Percentiles rank a stretch among this genome's conserved stretches.
Conservation (phyloP, 2,113 vertebrate genomes). For the Australoheros scitulus region DNA sequence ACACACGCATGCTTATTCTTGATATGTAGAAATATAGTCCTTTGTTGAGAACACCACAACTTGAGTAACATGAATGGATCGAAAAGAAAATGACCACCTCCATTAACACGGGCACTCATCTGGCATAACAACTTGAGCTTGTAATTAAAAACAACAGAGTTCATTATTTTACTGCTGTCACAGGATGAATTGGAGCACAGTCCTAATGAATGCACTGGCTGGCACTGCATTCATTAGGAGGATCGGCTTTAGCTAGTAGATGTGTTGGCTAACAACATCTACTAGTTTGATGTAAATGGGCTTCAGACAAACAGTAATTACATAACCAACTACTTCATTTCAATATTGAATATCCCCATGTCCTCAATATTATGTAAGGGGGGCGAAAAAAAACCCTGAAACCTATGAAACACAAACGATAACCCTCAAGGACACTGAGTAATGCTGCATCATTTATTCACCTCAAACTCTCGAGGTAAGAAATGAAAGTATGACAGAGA, state of each 20-base stretch:
- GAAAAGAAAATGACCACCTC: neutral
- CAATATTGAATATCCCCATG: neutral
- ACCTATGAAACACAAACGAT: neutral
- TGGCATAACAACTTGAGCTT: neutral
- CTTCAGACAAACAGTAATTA: constrained; percentile 52
- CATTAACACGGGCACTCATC: constrained; percentile 14
- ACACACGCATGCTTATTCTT: constrained; percentile 17
- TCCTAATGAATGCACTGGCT: constrained; percentile 34
- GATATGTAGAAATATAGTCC: neutral
- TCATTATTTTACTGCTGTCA: constrained; percentile 26
- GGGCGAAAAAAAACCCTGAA: neutral
- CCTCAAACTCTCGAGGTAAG: neutral
- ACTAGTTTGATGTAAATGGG: constrained; percentile 21
- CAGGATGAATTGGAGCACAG: constrained; percentile 36
- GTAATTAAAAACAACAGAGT: constrained; percentile 32
- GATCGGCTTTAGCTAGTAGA: neutral
- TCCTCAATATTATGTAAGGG: constrained; percentile 13
- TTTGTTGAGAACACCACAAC: neutral
- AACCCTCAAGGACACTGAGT: constrained; percentile 43
- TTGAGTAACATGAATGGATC: neutral
- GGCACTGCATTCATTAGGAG: constrained; percentile 6
- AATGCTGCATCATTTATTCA: constrained; percentile 9
- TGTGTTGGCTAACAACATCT: constrained; percentile 15
- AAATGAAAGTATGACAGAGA: neutral
- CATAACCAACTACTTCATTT: constrained; percentile 49